phyloP scores from a whole-genome alignment of 2,888 invertebrate species.

The Aspidapion aeneum region DNA sequence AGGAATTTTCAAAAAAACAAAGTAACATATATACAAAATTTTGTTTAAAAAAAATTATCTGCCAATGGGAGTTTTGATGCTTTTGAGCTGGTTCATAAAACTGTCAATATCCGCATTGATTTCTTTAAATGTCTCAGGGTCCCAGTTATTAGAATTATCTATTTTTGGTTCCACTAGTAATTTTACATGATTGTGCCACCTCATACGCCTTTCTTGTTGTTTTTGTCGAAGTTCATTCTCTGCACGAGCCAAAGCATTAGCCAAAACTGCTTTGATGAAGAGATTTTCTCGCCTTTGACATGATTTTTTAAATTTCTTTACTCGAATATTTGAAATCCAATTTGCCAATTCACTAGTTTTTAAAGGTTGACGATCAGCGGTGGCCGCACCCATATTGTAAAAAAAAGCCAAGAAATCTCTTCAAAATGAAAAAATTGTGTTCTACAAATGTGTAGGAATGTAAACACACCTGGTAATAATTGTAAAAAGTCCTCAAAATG shows the following conservation, averaged over 20 bases:
- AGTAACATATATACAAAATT: slow-evolving; percentile 23
- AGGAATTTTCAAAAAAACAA: slow-evolving; percentile 21
- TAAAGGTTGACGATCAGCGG: slow-evolving; percentile 18
- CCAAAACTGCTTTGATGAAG: slow-evolving; percentile 62
- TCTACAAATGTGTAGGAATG: slow-evolving; percentile 11
- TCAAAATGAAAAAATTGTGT: slow-evolving; percentile 26
- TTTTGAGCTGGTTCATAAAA: slow-evolving; percentile 62
- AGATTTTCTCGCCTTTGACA: slow-evolving; percentile 58
- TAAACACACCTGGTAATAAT: slow-evolving; percentile 36
- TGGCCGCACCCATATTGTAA: slow-evolving; percentile 5
- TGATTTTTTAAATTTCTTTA: slow-evolving; percentile 57
- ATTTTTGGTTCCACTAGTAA: slow-evolving; percentile 18
- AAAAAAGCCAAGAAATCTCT: slow-evolving; percentile 29
- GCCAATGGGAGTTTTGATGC: slow-evolving; percentile 52
- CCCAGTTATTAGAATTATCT: slow-evolving; percentile 28
- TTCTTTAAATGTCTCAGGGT: slow-evolving; percentile 49
- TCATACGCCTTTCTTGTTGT: slow-evolving; percentile 59
- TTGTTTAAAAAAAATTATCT: too few species aligned
- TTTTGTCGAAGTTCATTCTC: slow-evolving; percentile 58
- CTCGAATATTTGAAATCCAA: slow-evolving; percentile 63
- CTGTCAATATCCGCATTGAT: slow-evolving; percentile 58
- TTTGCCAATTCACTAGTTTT: slow-evolving; percentile 57
- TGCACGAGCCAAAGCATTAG: slow-evolving; percentile 56
- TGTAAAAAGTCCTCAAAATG: neutral
- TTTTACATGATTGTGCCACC: slow-evolving; percentile 50